These are phyloP conservation scores for Omphaloscelis lunosa DNA, from an alignment of 2,888 invertebrate genomes.

Conservation along the genomic window DNA sequence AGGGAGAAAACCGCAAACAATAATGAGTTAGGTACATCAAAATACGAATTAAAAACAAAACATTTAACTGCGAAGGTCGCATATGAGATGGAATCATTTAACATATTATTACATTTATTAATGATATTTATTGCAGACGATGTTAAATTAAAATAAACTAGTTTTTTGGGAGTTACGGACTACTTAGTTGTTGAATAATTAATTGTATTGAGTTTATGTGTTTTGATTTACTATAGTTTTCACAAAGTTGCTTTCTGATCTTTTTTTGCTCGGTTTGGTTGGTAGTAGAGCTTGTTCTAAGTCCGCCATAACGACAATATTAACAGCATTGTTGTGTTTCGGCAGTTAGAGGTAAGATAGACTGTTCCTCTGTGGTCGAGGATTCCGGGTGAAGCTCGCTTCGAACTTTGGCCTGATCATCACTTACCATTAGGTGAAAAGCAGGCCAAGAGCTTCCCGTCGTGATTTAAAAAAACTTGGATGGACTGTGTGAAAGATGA, in stretches of 20 bases:
- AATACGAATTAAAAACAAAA: conserved; percentile 49
- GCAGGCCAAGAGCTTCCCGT: no score
- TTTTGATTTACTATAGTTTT: conserved; percentile 5
- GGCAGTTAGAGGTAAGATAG: no score
- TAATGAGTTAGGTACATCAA: background rate
- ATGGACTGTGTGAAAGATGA: no score
- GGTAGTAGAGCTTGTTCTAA: no score
- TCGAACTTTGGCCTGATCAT: no score
- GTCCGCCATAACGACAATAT: no score
- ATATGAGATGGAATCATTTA: conserved; percentile 19
- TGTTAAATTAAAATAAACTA: conserved; percentile 31
- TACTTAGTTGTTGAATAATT: background rate
- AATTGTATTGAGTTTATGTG: background rate
- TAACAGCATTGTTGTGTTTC: no score
- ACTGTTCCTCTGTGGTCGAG: no score
- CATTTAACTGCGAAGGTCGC: conserved; percentile 32
- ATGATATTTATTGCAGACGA: conserved; percentile 28
- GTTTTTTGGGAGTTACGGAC: conserved; percentile 37
- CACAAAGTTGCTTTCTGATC: background rate
- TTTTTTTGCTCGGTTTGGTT: no score
- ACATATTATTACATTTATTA: conserved; percentile 29
- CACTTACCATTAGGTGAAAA: no score
- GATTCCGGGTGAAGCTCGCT: no score
- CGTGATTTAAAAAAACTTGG: no score
- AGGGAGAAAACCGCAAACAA: conserved; percentile 39